Evolutionary conservation across 2,888 invertebrate genomes (phyloP), one percentile per base, ranked within the genome.

Genomic region (Pseudococcus longispinus): DNA sequence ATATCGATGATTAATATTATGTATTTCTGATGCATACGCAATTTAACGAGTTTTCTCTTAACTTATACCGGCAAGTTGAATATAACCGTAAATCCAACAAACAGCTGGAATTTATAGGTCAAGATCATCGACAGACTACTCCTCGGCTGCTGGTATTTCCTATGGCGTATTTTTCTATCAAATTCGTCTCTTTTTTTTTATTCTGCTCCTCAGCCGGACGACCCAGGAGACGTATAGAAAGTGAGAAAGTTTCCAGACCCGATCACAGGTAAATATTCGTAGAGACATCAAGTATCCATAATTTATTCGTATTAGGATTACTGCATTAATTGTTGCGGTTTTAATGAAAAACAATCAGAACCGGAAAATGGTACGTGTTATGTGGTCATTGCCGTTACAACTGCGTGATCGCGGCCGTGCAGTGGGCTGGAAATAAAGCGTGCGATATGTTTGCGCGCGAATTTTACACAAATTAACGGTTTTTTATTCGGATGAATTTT

Each of bases 211-310:
- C 15, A 11, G 9, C 60, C 3, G 1, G 6, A 55, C n/a, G 46
- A 46, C 9, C 13, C n/a, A 2, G 4, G 51, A 6, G 44, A 11
- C 15, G 70, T 70, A 80, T 80, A 80, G 77, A 80, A 80, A 80
- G 77, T 29, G 77, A 80, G 77, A 80, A 80, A 80, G 77, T 80
- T 80, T 80, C 2, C 70, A 70, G 70, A 70, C 32, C 8, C 70
- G 29, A 70, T 70, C 18, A 70, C 29, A 29, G 18, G 70, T 70
- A 70, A 70, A 70, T 15, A 70, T 70, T 70, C 70, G 29, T 18
- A 70, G 15, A 70, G 15, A 70, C 29, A 29, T 70, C 70, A 29
- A 70, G 29, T 70, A 29, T 29, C 18, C 70, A 29, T 70, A 70
- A 70, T 70, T 70, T 29, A 70, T 70, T 70, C 70, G 70, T 26